Conservation (phyloP, 2,113 vertebrate species). For the Daubentonia madagascariensis region DNA sequence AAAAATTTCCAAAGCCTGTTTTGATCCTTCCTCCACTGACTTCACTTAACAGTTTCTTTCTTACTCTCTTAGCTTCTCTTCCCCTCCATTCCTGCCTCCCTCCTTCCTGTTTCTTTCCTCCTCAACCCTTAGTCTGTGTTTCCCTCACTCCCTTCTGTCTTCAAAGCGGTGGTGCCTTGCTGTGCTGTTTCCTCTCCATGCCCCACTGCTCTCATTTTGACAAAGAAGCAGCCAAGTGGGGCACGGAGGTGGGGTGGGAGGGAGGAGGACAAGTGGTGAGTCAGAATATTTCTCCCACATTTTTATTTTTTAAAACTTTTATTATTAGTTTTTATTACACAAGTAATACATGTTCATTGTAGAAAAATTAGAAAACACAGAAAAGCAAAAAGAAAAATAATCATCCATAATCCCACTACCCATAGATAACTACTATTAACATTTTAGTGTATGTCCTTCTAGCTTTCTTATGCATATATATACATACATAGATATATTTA, state of each 20-base stretch:
- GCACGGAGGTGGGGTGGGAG: too few species aligned
- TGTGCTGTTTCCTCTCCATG: background rate
- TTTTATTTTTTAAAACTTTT: constrained; percentile 66
- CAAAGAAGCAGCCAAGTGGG: background rate
- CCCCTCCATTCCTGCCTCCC: accelerated
- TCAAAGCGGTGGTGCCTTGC: background rate
- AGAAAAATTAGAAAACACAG: constrained; percentile 82
- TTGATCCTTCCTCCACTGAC: background rate
- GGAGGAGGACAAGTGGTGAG: background rate
- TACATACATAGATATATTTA: constrained; percentile 75
- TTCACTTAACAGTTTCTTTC: background rate
- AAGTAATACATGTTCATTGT: constrained; percentile 78
- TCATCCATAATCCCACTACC: constrained; percentile 72
- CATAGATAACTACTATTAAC: constrained; percentile 73
- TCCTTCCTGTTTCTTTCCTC: background rate
- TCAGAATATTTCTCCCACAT: background rate
- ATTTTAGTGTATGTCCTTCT: constrained; percentile 67
- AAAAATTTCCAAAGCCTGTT: background rate
- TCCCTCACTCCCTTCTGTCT: background rate
- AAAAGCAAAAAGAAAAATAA: constrained; percentile 76
- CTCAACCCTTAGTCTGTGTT: background rate
- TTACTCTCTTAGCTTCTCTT: too few species aligned
- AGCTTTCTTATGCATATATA: constrained; percentile 73
- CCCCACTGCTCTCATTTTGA: background rate
- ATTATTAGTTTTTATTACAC: constrained; percentile 79